Evolutionary conservation across 2,888 invertebrate species (phyloP).

Genomic region (Caradrina clavipalpis): DNA sequence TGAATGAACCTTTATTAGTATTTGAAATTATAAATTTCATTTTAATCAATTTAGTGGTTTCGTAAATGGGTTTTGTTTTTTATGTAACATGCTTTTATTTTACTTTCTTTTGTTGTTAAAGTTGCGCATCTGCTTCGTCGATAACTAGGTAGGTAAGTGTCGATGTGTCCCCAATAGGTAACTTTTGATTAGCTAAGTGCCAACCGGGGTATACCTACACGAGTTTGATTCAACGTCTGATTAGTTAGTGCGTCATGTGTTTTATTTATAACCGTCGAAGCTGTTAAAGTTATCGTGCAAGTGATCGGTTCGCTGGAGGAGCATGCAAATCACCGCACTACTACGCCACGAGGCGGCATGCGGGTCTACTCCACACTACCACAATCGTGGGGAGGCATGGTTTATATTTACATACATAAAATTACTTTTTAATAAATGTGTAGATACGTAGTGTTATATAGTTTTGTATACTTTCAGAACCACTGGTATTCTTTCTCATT

Average conservation of each 20-base stretch:
- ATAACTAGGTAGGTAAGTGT: background rate
- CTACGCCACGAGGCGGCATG: conserved; percentile 71
- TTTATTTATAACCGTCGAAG: conserved; percentile 64
- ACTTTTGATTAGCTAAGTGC: conserved; percentile 41
- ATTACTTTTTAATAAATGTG: background rate
- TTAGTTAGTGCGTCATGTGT: conserved; percentile 59
- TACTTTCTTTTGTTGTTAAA: background rate
- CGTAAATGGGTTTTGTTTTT: conserved; percentile 18
- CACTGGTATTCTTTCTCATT: conserved; percentile 14
- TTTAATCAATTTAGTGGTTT: conserved; percentile 22
- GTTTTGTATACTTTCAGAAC: conserved; percentile 16
- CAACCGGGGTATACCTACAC: conserved; percentile 15
- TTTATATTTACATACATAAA: conserved; percentile 32
- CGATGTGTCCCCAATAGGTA: conserved; percentile 8
- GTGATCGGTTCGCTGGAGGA: conserved; percentile 69
- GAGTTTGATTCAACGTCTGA: conserved; percentile 51
- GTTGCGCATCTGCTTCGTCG: background rate
- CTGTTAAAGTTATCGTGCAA: conserved; percentile 71
- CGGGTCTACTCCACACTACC: conserved; percentile 74
- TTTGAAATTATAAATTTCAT: conserved; percentile 1
- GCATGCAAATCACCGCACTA: conserved; percentile 88
- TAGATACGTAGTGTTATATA: background rate
- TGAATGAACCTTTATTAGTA: conserved; percentile 11
- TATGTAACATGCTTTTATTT: conserved; percentile 1
- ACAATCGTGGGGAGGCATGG: conserved; percentile 67